Conservation (phyloP, 2,797 vertebrate genomes). For the Gallirallus australis region DNA sequence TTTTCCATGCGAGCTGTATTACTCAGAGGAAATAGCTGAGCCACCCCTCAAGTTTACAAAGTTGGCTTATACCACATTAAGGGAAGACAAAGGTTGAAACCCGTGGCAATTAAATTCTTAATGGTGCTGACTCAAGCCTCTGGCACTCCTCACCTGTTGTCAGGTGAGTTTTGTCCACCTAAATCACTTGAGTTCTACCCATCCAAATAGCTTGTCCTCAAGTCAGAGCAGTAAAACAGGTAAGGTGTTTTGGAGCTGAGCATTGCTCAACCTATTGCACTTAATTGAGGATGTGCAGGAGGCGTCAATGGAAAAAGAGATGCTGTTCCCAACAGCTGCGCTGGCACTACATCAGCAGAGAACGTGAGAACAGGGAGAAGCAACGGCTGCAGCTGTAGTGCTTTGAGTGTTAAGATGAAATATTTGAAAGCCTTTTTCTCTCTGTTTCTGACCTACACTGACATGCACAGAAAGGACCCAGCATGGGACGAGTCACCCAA, state of each 20-base stretch:
- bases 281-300: constrained; percentile 4
- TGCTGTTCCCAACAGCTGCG: not conserved
- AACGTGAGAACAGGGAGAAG: not conserved
- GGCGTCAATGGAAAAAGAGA: not conserved
- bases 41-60: not conserved
- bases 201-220: constrained; percentile 25
- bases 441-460: not conserved
- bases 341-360: not conserved
- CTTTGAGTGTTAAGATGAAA: not conserved
- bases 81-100: constrained; percentile 24
- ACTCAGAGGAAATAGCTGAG: constrained; percentile 51
- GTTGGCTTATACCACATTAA: not conserved
- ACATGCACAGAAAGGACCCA: not conserved
- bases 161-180: constrained; percentile 8
- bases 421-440: not conserved
- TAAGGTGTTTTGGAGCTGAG: not conserved
- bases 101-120: constrained; percentile 45
- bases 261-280: not conserved
- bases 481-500: not conserved
- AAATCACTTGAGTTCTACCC: not conserved
- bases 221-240: constrained; percentile 50
- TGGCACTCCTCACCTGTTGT: not conserved
- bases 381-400: not conserved
- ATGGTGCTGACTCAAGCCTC: constrained; percentile 36
- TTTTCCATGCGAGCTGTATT: constrained; percentile 8